Evolutionary conservation across 2,113 vertebrate species (phyloP).

Genomic region (Eptesicus fuscus): DNA sequence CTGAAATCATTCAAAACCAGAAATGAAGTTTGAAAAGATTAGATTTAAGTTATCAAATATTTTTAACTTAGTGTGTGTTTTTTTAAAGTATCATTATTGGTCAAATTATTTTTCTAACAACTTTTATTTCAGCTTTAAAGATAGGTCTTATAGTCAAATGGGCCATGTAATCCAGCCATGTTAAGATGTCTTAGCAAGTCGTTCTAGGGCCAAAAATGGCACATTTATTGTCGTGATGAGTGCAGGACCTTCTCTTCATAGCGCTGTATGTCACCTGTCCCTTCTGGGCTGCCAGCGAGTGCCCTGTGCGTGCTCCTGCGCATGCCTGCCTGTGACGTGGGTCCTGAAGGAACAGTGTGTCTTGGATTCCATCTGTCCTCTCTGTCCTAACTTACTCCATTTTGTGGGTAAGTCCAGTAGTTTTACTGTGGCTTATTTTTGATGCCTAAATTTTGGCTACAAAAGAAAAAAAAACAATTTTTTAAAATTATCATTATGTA

Average conservation of each 20-base stretch:
- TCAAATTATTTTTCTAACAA: background rate
- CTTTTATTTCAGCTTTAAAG: conserved; percentile 12
- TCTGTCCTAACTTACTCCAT: background rate
- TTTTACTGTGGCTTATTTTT: conserved; percentile 10
- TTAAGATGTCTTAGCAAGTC: too few relatives aligned
- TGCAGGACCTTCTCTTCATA: fast-evolving
- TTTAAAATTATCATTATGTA: background rate
- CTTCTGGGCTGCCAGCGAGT: background rate
- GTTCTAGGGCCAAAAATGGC: background rate
- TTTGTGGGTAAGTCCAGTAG: background rate
- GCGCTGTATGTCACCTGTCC: background rate
- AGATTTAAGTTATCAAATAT: background rate
- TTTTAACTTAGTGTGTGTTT: background rate
- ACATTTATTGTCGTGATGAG: fast-evolving
- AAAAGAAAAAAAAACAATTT: background rate
- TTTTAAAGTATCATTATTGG: background rate
- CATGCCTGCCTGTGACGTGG: fast-evolving
- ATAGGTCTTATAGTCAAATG: background rate
- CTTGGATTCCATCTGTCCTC: background rate
- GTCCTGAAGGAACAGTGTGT: background rate
- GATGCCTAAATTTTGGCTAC: background rate
- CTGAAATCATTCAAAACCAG: background rate
- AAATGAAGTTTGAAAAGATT: background rate
- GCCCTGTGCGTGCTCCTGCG: background rate
- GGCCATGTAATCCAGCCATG: fast-evolving